These are phyloP conservation scores for Neofelis nebulosa DNA, from an alignment of 2,113 vertebrate genomes.

Conservation along the genomic window DNA sequence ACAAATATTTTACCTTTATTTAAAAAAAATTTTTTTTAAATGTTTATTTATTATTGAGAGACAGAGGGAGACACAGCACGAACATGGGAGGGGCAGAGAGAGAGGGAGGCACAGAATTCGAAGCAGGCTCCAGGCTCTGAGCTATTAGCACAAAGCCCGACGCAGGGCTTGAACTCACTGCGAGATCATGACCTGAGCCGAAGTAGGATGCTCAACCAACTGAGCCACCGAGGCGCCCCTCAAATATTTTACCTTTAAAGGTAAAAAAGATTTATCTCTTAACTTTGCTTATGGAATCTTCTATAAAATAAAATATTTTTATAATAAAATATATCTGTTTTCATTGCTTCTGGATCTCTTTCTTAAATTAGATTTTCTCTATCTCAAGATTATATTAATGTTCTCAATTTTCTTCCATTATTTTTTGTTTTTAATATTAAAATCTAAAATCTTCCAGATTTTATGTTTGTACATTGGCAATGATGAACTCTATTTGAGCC, in stretches of 20 bases:
- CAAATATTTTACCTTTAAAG: neutral
- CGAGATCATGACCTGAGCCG: no score
- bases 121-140: no score
- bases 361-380: constrained; percentile 13
- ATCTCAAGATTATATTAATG: neutral
- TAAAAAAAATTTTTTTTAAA: no score
- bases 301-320: constrained; percentile 5
- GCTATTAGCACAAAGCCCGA: no score
- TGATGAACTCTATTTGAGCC: neutral
- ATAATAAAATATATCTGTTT: neutral
- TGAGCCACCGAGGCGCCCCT: no score
- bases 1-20: neutral
- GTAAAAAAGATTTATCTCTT: constrained; percentile 3
- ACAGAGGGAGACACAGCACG: no score
- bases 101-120: no score
- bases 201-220: no score
- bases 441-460: neutral
- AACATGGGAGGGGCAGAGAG: no score
- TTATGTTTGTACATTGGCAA: neutral
- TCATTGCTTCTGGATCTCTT: neutral
- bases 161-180: no score
- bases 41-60: no score
- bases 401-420: neutral
- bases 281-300: neutral
- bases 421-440: neutral